Evolutionary conservation across 2,888 invertebrate species (phyloP).

Genomic region (Pterobdella sp.): DNA sequence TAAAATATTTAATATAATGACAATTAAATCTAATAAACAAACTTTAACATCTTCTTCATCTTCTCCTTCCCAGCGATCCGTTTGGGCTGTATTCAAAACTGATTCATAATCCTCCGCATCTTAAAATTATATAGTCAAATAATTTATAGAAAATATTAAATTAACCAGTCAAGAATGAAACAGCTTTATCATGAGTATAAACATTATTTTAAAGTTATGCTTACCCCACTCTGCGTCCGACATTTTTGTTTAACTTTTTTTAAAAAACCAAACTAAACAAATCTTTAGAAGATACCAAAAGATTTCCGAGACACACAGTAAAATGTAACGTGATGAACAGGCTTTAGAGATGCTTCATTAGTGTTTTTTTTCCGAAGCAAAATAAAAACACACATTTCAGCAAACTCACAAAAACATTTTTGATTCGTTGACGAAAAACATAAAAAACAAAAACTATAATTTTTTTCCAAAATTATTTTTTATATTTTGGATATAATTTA

Average conservation of each 20-base stretch:
- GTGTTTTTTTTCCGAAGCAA: too few relatives aligned
- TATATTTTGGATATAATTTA: too few relatives aligned
- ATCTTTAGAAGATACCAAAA: not conserved
- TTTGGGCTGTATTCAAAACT: conserved; percentile 25
- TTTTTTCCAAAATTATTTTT: too few relatives aligned
- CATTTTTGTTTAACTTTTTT: conserved; percentile 26
- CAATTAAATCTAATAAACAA: not conserved
- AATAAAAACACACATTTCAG: too few relatives aligned
- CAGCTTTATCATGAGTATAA: not conserved
- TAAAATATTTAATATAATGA: not conserved
- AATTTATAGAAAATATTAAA: not conserved
- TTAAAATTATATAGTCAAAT: conserved; percentile 31
- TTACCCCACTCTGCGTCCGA: conserved; percentile 37
- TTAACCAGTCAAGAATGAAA: not conserved
- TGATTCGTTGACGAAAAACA: too few relatives aligned
- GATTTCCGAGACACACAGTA: not conserved
- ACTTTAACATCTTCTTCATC: conserved; percentile 46
- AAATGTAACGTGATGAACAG: too few relatives aligned
- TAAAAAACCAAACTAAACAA: not conserved
- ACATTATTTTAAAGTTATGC: not conserved
- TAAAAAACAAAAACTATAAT: too few relatives aligned
- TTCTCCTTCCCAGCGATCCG: conserved; percentile 50
- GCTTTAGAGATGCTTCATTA: too few relatives aligned
- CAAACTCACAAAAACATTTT: too few relatives aligned
- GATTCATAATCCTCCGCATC: conserved; percentile 49